These are phyloP conservation scores for Pristis pectinata DNA, from an alignment of 2,797 vertebrate species.

Conservation along the genomic window DNA sequence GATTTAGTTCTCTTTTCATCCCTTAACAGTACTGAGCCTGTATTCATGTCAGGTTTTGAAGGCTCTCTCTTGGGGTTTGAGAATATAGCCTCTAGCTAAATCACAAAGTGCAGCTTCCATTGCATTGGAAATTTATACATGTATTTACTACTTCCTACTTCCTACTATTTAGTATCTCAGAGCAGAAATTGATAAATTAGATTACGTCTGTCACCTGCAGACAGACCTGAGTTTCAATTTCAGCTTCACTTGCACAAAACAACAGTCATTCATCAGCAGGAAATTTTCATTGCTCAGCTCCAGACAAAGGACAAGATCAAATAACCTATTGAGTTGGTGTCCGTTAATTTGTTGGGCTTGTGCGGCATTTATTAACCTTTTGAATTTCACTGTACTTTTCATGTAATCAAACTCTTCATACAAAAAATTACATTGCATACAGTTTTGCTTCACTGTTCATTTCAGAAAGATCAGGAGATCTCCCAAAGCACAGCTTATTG, in stretches of 20 bases:
- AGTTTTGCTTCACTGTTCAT: not conserved
- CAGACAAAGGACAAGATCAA: not conserved
- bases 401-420: not conserved
- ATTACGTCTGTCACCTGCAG: not conserved
- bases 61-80: not conserved
- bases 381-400: not conserved
- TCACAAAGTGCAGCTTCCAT: not conserved
- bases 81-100: constrained; percentile 13
- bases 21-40: constrained; percentile 1
- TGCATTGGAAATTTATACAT: not conserved
- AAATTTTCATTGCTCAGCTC: not conserved
- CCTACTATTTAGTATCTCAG: not conserved
- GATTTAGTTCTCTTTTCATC: not conserved
- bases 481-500: not conserved
- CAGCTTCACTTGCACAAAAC: not conserved
- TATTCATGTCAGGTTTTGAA: not conserved
- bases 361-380: not conserved
- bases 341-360: not conserved
- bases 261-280: not conserved
- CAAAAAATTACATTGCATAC: not conserved
- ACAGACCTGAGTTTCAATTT: not conserved
- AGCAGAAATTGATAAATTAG: not conserved
- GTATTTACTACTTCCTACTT: not conserved
- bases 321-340: not conserved
- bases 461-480: not conserved